Evolutionary conservation across 1,140 invertebrate genomes (phyloP).

Genomic region (Heliconius hermathena): DNA sequence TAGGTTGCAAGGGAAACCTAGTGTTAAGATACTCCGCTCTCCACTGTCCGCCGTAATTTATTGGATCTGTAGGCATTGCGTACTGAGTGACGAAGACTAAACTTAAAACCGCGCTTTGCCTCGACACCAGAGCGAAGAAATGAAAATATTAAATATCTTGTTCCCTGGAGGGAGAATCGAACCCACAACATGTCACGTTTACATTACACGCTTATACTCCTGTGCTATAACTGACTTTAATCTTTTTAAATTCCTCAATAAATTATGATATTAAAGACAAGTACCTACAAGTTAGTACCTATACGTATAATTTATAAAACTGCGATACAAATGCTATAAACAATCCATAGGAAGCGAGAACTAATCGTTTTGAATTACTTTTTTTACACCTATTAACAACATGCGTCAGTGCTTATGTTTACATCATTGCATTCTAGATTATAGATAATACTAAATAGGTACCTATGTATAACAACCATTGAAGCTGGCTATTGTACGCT

Average conservation of each 20-base stretch:
- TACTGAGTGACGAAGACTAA: too few species aligned
- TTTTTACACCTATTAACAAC: constrained; percentile 1
- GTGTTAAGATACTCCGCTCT: too few species aligned
- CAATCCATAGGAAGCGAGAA: constrained; percentile 30
- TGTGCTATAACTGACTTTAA: neutral
- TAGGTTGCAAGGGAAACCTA: too few species aligned
- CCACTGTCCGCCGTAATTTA: too few species aligned
- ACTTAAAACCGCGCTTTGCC: too few species aligned
- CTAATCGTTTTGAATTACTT: constrained; percentile 9
- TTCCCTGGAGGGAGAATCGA: too few species aligned
- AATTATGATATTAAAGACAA: neutral
- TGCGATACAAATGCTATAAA: constrained; percentile 3
- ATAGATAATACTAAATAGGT: neutral
- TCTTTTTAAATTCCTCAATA: too few species aligned
- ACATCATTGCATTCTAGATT: constrained; percentile 11
- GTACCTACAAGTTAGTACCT: neutral
- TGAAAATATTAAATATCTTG: too few species aligned
- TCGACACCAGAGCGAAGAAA: too few species aligned
- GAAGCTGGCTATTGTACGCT: neutral
- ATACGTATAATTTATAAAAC: neutral
- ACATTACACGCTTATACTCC: too few species aligned
- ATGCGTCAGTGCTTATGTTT: constrained; percentile 4
- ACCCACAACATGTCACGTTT: too few species aligned
- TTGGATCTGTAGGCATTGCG: too few species aligned
- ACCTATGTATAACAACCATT: neutral